Conservation (phyloP, 1,140 invertebrate species). For the Drosophila arizonae region DNA sequence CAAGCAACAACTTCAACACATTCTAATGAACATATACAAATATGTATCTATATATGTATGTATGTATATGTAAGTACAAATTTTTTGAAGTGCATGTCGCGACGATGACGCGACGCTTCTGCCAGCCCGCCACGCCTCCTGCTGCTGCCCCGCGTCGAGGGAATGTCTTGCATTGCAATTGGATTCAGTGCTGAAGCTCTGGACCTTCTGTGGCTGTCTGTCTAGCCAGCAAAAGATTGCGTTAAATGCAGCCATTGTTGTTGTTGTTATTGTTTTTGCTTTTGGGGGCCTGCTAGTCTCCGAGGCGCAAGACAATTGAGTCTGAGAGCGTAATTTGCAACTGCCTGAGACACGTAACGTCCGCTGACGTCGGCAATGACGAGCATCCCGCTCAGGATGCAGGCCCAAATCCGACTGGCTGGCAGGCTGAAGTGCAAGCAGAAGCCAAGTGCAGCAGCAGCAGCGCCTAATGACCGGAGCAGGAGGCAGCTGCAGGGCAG, state of each 20-base stretch:
- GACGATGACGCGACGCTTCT: slow-evolving; percentile 73
- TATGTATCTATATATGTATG: background rate
- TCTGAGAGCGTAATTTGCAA: slow-evolving; percentile 80
- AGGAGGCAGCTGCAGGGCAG: slow-evolving; percentile 7
- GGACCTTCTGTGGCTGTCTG: slow-evolving; percentile 62
- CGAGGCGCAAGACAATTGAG: slow-evolving; percentile 76
- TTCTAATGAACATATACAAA: slow-evolving; percentile 70
- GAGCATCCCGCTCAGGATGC: slow-evolving; percentile 55
- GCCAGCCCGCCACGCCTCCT: slow-evolving; percentile 56
- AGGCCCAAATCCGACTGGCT: slow-evolving; percentile 48
- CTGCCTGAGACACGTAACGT: slow-evolving; percentile 66
- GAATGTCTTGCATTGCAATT: slow-evolving; percentile 44
- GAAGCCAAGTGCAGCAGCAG: slow-evolving; percentile 48
- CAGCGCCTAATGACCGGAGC: slow-evolving; percentile 67
- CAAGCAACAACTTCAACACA: slow-evolving; percentile 58
- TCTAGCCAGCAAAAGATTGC: slow-evolving; percentile 74
- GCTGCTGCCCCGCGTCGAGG: slow-evolving; percentile 19
- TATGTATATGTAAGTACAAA: slow-evolving; percentile 33
- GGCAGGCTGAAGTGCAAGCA: slow-evolving; percentile 62
- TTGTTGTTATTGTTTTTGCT: slow-evolving; percentile 50
- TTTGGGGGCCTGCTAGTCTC: slow-evolving; percentile 56
- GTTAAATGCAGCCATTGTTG: slow-evolving; percentile 76
- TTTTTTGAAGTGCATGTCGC: slow-evolving; percentile 72
- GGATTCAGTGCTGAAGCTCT: slow-evolving; percentile 17
- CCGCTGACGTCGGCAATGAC: slow-evolving; percentile 27